These are phyloP conservation scores for Caranx ignobilis DNA, from an alignment of 2,113 vertebrate genomes.

Conservation along the genomic window DNA sequence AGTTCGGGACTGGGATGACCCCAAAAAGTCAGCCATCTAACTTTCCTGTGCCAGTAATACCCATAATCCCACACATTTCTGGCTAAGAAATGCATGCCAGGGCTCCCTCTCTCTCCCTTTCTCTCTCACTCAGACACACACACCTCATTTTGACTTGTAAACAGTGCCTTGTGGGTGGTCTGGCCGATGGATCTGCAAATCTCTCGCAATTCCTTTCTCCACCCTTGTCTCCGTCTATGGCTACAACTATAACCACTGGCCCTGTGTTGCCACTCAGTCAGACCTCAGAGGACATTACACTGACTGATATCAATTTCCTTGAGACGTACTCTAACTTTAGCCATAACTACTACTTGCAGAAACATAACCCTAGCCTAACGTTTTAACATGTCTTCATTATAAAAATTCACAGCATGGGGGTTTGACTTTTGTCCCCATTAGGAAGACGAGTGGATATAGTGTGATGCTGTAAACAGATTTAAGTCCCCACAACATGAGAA, in stretches of 20 bases:
- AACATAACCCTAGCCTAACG: no score
- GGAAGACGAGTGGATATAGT: no score
- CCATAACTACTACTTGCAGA: no score
- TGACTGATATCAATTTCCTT: no score
- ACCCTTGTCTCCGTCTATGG: slow-evolving; percentile 21
- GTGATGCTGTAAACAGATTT: no score
- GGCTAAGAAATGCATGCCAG: slow-evolving; percentile 49
- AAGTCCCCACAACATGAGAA: no score
- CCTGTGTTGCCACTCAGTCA: not conserved
- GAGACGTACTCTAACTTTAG: no score
- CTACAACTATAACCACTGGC: slow-evolving; percentile 52
- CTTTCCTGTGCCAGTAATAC: slow-evolving; percentile 68
- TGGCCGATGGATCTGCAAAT: slow-evolving; percentile 51
- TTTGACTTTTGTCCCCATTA: no score
- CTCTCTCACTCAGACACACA: not conserved
- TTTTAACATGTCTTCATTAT: no score
- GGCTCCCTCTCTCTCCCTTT: not conserved
- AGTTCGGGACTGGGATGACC: slow-evolving; percentile 54
- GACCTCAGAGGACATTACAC: no score
- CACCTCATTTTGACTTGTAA: slow-evolving; percentile 55
- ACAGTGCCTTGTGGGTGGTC: slow-evolving; percentile 72
- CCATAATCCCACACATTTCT: slow-evolving; percentile 50
- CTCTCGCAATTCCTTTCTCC: slow-evolving; percentile 36
- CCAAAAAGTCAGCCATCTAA: slow-evolving; percentile 62
- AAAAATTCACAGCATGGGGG: no score